phyloP scores from a whole-genome alignment of 2,113 vertebrate genomes.

The Mus spicilegus region DNA sequence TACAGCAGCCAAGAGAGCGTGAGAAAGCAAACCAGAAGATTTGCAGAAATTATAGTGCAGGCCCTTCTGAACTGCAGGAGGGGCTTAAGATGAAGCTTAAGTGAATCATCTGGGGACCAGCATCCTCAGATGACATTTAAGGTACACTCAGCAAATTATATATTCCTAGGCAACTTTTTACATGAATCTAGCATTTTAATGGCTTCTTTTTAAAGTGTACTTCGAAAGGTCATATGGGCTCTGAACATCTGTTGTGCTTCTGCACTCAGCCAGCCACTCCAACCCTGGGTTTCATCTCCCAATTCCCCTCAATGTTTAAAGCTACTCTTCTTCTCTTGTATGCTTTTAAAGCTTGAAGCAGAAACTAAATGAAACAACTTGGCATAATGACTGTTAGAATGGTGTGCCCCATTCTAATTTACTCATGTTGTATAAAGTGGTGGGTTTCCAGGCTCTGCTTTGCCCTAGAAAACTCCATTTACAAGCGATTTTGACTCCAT shows the following conservation, averaged over 20 bases:
- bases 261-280: background rate
- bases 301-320: constrained; percentile 37
- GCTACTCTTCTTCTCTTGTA: constrained; percentile 10
- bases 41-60: background rate
- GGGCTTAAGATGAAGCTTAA: constrained; percentile 41
- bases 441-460: background rate
- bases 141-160: constrained; percentile 28
- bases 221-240: constrained; percentile 8
- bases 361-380: background rate
- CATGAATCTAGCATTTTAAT: constrained; percentile 8
- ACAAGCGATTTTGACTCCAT: background rate
- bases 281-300: background rate
- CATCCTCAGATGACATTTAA: constrained; percentile 4
- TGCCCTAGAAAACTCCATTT: background rate
- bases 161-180: constrained; percentile 6
- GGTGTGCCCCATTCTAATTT: background rate
- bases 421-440: background rate
- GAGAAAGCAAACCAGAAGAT: background rate
- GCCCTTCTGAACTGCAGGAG: background rate
- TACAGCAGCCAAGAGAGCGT: background rate
- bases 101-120: background rate
- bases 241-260: background rate
- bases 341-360: constrained; percentile 19
- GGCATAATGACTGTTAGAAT: background rate
- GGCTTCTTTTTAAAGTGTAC: background rate